Conservation (phyloP, 2,113 vertebrate species). For the Spizaetus ornatus region DNA sequence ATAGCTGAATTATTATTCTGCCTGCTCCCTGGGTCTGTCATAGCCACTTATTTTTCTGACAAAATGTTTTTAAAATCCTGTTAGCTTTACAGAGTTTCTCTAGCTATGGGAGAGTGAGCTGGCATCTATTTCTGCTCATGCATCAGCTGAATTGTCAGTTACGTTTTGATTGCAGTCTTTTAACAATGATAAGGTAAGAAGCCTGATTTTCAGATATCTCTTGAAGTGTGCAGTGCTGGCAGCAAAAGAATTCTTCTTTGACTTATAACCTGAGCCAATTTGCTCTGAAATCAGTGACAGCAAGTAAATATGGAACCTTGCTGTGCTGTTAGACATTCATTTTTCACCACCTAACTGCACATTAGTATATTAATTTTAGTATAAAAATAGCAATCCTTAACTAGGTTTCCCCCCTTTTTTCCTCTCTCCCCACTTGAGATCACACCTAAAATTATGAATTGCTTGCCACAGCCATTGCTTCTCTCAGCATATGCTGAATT, state of each 20-base stretch:
- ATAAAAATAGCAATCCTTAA: not conserved
- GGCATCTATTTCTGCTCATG: conserved; percentile 47
- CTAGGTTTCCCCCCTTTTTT: not conserved
- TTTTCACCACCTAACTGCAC: conserved; percentile 19
- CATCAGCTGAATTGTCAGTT: conserved; percentile 63
- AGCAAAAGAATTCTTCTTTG: conserved; percentile 61
- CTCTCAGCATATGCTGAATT: not conserved
- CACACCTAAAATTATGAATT: not conserved
- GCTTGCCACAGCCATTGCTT: not conserved
- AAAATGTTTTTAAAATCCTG: conserved; percentile 64
- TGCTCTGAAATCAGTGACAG: conserved; percentile 51
- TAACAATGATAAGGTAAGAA: conserved; percentile 63
- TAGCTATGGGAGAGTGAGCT: conserved; percentile 37
- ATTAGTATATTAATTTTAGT: not conserved
- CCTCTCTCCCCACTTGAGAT: not conserved
- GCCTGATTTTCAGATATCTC: conserved; percentile 52
- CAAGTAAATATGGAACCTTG: conserved; percentile 54
- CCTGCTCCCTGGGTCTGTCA: conserved; percentile 41
- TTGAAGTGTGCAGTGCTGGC: conserved; percentile 57
- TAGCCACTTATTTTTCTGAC: conserved; percentile 63
- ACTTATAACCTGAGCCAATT: conserved; percentile 60
- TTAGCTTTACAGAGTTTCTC: conserved; percentile 45
- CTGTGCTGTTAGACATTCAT: conserved; percentile 22
- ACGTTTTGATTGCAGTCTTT: conserved; percentile 62
- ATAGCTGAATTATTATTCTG: conserved; percentile 41